Percentiles rank a stretch among this genome's conserved stretches.
Evolutionary conservation across 2,888 invertebrate genomes (phyloP).

Genomic region (Stegana nigrithorax): DNA sequence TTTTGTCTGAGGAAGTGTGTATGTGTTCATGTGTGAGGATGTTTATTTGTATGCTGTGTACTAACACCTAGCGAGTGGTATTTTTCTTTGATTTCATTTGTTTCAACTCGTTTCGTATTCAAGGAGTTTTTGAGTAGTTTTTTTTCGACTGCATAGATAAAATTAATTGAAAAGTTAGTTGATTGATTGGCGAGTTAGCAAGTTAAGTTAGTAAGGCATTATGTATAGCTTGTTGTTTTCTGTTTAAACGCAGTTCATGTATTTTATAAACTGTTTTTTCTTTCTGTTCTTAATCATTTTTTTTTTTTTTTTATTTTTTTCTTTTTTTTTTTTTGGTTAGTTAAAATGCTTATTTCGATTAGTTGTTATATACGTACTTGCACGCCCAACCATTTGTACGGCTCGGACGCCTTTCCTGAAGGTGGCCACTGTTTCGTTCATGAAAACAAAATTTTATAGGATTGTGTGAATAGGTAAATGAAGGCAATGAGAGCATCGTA

Average conservation of each 20-base stretch:
- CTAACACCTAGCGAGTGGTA: no score
- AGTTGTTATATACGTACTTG: slow-evolving; percentile 86
- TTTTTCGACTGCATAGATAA: background rate
- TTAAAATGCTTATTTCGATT: slow-evolving; percentile 4
- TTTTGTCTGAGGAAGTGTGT: no score
- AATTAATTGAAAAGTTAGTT: background rate
- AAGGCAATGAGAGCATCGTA: slow-evolving; percentile 53
- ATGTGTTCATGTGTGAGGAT: no score
- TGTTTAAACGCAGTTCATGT: no score
- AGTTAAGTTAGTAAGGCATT: background rate
- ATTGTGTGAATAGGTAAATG: slow-evolving; percentile 68
- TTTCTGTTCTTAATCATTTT: background rate
- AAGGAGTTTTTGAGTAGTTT: no score
- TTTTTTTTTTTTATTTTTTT: background rate
- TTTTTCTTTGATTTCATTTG: no score
- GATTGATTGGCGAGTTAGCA: background rate
- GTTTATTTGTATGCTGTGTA: no score
- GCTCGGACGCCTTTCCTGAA: slow-evolving; percentile 99
- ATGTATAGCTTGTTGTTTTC: slow-evolving; percentile 9
- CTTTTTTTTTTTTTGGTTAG: background rate
- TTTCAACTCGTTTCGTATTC: no score
- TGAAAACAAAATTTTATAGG: slow-evolving; percentile 68
- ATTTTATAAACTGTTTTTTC: no score
- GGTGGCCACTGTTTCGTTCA: slow-evolving; percentile 88
- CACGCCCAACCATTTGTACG: slow-evolving; percentile 97